A percentile compares a stretch with the other conserved stretches of the same genome.
These are phyloP conservation scores for Oenanthe oenanthe DNA, from an alignment of 2,113 vertebrate species.

Conservation along the genomic window DNA sequence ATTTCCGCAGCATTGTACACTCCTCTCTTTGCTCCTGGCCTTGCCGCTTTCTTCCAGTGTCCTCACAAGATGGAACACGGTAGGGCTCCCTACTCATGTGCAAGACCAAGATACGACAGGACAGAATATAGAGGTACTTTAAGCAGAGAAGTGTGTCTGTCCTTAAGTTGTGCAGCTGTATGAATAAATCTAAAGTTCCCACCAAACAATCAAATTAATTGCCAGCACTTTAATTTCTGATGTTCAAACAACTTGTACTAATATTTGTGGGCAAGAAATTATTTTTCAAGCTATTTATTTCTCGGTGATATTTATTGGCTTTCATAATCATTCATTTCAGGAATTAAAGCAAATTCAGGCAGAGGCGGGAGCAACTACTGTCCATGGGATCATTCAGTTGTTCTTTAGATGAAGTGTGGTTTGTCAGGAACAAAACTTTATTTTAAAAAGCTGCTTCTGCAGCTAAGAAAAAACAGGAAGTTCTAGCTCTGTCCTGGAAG, in stretches of 20 bases:
- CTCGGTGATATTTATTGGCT: not conserved
- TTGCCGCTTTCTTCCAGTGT: not conserved
- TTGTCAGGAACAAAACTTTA: not conserved
- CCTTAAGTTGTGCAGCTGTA: not conserved
- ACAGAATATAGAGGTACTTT: not conserved
- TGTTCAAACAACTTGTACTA: not conserved
- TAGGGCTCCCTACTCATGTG: not conserved
- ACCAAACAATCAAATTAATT: not conserved
- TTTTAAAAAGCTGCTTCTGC: not conserved
- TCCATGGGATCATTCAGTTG: not conserved
- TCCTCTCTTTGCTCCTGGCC: not conserved
- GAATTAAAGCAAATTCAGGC: not conserved
- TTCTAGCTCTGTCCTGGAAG: not conserved
- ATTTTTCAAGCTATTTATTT: not conserved
- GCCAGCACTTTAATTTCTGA: not conserved
- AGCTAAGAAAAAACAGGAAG: not conserved
- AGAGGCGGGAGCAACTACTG: not conserved
- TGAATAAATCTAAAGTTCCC: not conserved
- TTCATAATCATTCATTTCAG: not conserved
- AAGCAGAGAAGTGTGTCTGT: not conserved
- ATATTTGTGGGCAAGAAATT: not conserved
- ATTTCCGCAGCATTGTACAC: not conserved
- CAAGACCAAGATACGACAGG: not conserved
- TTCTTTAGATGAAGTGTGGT: not conserved
- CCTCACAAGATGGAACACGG: not conserved